Evolutionary conservation across 2,888 invertebrate species (phyloP).

Genomic region (Drosophila meridiana): DNA sequence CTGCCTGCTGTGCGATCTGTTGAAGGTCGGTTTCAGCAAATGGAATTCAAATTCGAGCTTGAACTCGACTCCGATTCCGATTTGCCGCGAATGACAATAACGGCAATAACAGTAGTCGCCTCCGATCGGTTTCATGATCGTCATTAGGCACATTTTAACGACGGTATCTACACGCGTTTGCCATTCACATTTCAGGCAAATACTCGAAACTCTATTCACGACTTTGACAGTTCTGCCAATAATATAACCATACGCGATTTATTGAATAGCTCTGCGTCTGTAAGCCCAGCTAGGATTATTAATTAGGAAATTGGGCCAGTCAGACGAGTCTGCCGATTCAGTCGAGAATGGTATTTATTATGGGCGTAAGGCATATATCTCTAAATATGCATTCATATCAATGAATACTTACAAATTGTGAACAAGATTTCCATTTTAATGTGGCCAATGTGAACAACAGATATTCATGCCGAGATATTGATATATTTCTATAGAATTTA

Average conservation of each 20-base stretch:
- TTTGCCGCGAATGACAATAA: constrained; percentile 11
- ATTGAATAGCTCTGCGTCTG: neutral
- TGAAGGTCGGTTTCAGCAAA: constrained; percentile 39
- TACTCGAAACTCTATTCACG: constrained; percentile 7
- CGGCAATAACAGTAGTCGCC: constrained; percentile 20
- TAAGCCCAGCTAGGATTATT: neutral
- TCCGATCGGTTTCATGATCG: constrained; percentile 19
- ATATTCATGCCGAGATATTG: constrained; percentile 3
- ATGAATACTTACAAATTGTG: constrained; percentile 1
- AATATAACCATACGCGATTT: constrained; percentile 8
- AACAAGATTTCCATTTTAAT: constrained; percentile 1
- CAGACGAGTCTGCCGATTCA: no score
- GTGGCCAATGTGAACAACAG: neutral
- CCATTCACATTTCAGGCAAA: constrained; percentile 21
- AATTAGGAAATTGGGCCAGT: constrained; percentile 5
- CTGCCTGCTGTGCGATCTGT: constrained; percentile 37
- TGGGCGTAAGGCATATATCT: neutral
- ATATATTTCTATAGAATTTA: neutral
- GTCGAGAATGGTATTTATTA: neutral
- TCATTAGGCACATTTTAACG: constrained; percentile 32
- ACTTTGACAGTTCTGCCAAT: neutral
- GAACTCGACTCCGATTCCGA: constrained; percentile 7
- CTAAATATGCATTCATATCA: neutral
- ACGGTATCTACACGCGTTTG: constrained; percentile 17
- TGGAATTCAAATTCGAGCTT: constrained; percentile 1